A percentile compares a stretch with the other conserved stretches of the same genome.
These are phyloP conservation scores for Clarias magur DNA, from an alignment of 2,113 vertebrate species.

Conservation along the genomic window DNA sequence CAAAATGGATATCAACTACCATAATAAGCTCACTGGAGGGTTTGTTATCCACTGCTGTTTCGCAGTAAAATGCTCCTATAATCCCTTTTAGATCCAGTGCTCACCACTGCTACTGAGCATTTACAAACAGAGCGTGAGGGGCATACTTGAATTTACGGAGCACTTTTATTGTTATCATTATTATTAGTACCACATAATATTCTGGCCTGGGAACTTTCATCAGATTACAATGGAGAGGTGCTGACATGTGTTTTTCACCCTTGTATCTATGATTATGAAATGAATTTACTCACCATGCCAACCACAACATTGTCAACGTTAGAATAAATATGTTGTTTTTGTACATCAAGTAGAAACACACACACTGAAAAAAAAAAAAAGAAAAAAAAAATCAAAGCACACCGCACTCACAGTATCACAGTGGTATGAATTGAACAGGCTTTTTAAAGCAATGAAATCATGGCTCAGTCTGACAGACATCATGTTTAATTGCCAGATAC, in stretches of 20 bases:
- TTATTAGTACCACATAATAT: neutral
- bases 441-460: neutral
- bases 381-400: neutral
- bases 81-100: conserved; percentile 15
- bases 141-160: conserved; percentile 14
- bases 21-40: conserved; percentile 44
- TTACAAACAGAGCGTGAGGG: conserved; percentile 21
- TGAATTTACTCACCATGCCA: conserved; percentile 18
- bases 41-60: conserved; percentile 33
- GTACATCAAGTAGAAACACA: neutral
- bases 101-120: neutral
- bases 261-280: conserved; percentile 1
- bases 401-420: neutral
- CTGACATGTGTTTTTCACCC: neutral
- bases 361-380: neutral
- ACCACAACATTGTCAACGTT: conserved; percentile 16
- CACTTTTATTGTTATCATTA: neutral
- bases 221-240: neutral
- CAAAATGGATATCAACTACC: conserved; percentile 38
- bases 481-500: neutral
- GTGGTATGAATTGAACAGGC: neutral
- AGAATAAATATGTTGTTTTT: conserved; percentile 27
- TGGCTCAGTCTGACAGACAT: neutral
- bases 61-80: conserved; percentile 25
- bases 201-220: neutral